Percentiles rank a stretch among this genome's conserved stretches.
Evolutionary conservation across 2,797 vertebrate species (phyloP).

Genomic region (Cetoscarus ocellatus): DNA sequence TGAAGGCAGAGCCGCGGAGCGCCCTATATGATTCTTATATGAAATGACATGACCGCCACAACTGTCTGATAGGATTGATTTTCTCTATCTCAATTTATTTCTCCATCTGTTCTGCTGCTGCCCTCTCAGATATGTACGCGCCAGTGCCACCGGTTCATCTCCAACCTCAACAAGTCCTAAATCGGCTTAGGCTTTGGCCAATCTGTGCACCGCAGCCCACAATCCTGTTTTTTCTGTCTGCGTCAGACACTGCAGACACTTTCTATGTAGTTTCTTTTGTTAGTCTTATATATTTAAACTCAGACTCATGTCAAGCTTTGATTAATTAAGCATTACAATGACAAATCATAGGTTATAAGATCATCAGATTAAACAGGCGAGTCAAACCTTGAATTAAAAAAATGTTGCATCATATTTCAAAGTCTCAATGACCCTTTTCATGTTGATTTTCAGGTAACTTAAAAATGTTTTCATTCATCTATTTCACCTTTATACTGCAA

Average conservation of each 20-base stretch:
- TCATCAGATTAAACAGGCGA: no score
- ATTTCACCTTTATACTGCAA: no score
- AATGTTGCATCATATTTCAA: no score
- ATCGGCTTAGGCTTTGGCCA: constrained; percentile 36
- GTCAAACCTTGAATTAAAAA: no score
- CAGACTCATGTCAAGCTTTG: background rate
- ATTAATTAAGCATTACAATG: no score
- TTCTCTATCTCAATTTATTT: constrained; percentile 62
- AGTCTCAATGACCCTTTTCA: no score
- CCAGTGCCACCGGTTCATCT: constrained; percentile 27
- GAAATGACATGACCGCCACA: constrained; percentile 51
- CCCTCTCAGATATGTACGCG: constrained; percentile 36
- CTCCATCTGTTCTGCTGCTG: constrained; percentile 52
- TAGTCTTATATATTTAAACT: constrained; percentile 7
- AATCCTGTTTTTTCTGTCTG: constrained; percentile 8
- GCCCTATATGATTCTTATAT: constrained; percentile 52
- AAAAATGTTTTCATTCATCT: no score
- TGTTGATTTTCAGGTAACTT: no score
- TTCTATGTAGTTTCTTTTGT: constrained; percentile 2
- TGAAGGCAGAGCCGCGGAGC: constrained; percentile 16
- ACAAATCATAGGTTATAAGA: no score
- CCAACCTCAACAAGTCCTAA: constrained; percentile 47
- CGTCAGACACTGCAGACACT: background rate
- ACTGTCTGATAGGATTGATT: constrained; percentile 61
- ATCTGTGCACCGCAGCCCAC: constrained; percentile 25